Evolutionary conservation across 2,113 vertebrate species (phyloP).

Genomic region (Loxodonta africana): DNA sequence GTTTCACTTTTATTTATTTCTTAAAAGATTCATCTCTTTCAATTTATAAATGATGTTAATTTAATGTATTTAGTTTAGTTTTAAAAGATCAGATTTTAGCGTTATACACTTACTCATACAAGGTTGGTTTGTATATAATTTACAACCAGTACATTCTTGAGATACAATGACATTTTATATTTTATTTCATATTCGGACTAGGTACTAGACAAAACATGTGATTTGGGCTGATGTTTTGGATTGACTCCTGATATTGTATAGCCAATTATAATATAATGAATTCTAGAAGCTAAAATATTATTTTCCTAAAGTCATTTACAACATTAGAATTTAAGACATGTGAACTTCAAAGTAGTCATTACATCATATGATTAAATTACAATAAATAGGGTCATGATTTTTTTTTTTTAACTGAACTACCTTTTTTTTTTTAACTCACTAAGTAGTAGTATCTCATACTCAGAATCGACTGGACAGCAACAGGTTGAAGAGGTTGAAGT

Average conservation of each 20-base stretch:
- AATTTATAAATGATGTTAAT: background rate
- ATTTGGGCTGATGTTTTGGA: constrained; percentile 6
- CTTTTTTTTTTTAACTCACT: background rate
- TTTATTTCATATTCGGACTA: constrained; percentile 6
- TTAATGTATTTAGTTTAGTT: background rate
- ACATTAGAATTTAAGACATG: background rate
- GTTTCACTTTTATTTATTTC: constrained; percentile 52
- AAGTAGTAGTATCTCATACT: background rate
- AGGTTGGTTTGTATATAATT: background rate
- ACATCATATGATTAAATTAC: background rate
- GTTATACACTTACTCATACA: background rate
- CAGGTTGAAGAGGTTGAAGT: background rate
- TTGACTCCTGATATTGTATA: background rate
- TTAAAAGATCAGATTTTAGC: background rate
- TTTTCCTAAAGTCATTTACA: background rate
- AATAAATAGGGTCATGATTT: background rate
- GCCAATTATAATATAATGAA: constrained; percentile 50
- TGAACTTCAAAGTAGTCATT: constrained; percentile 59
- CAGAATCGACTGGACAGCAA: too few relatives aligned
- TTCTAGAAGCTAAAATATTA: background rate
- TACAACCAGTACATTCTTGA: background rate
- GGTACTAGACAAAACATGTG: background rate
- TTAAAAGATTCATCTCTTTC: background rate
- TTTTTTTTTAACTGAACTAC: constrained; percentile 9
- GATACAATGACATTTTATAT: background rate